A percentile compares a stretch with the other conserved stretches of the same genome.
Evolutionary conservation across 2,113 vertebrate species (phyloP).

Genomic region (Equus przewalskii): DNA sequence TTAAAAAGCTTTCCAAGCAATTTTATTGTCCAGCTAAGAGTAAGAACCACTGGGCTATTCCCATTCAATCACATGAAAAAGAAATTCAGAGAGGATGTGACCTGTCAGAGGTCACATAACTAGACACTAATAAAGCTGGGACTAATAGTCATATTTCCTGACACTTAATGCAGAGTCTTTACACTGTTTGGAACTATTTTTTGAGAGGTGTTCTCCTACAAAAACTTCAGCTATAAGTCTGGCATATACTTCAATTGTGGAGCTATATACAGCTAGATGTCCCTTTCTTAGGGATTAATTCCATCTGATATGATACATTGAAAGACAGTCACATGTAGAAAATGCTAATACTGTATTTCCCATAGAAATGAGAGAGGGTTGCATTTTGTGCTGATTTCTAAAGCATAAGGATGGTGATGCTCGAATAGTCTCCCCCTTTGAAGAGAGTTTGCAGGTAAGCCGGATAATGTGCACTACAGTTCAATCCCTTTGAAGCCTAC

Average conservation of each 20-base stretch:
- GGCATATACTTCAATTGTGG: not conserved
- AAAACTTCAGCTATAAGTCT: conserved; percentile 17
- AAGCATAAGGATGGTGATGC: not conserved
- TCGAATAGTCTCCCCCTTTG: conserved; percentile 50
- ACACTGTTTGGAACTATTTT: not conserved
- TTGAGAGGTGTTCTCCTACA: not conserved
- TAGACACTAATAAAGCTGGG: not conserved
- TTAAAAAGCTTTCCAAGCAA: not conserved
- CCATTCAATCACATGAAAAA: not conserved
- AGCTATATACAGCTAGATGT: not conserved
- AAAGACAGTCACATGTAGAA: conserved; percentile 56
- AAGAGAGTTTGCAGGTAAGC: conserved; percentile 60
- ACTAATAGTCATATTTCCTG: not conserved
- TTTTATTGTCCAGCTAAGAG: not conserved
- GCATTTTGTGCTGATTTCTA: conserved; percentile 50
- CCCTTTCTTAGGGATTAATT: not conserved
- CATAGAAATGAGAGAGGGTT: not conserved
- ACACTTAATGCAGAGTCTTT: not conserved
- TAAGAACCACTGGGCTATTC: not conserved
- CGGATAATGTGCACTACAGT: conserved; percentile 16
- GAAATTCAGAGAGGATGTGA: not conserved
- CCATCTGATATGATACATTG: not conserved
- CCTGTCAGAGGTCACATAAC: not conserved
- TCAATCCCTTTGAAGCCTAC: not conserved
- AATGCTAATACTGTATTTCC: conserved; percentile 33